Evolutionary conservation across 2,113 vertebrate species (phyloP).

Genomic region (Eptatretus burgeri): DNA sequence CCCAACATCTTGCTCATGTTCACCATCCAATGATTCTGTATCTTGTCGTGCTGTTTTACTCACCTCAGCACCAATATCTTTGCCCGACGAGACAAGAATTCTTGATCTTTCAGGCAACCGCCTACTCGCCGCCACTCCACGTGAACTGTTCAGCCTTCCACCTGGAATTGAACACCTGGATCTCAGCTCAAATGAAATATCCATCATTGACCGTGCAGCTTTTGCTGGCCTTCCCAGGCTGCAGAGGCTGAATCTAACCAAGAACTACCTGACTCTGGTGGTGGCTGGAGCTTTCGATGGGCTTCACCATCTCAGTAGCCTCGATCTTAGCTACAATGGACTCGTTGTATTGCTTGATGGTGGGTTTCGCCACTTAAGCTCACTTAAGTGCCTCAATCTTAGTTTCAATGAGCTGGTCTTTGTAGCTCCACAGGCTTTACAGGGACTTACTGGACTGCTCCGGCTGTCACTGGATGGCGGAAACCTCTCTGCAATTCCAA

Average conservation of each 20-base stretch:
- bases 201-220: slow-evolving; percentile 69
- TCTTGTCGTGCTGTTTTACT: too few species aligned
- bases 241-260: slow-evolving; percentile 66
- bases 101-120: slow-evolving; percentile 92
- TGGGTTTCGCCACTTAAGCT: slow-evolving; percentile 98
- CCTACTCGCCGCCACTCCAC: slow-evolving; percentile 48
- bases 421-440: slow-evolving; percentile 85
- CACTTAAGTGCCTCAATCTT: slow-evolving; percentile 70
- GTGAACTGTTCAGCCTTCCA: slow-evolving; percentile 17
- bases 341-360: slow-evolving; percentile 95
- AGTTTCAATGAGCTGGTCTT: slow-evolving; percentile 93
- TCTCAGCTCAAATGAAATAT: slow-evolving; percentile 79
- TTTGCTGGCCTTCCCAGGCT: slow-evolving; percentile 88
- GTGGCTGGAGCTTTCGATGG: slow-evolving; percentile 80
- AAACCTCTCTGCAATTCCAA: slow-evolving; percentile 81
- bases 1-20: too few species aligned
- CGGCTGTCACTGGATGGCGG: slow-evolving; percentile 85
- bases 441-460: slow-evolving; percentile 72
- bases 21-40: too few species aligned
- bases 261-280: slow-evolving; percentile 90
- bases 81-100: slow-evolving; percentile 53
- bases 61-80: too few species aligned
- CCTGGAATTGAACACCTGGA: slow-evolving; percentile 40
- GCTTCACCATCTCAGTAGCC: slow-evolving; percentile 76
- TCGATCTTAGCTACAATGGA: slow-evolving; percentile 98